phyloP scores from a whole-genome alignment of 1,140 invertebrate genomes.

The Stegodyphus dumicola region DNA sequence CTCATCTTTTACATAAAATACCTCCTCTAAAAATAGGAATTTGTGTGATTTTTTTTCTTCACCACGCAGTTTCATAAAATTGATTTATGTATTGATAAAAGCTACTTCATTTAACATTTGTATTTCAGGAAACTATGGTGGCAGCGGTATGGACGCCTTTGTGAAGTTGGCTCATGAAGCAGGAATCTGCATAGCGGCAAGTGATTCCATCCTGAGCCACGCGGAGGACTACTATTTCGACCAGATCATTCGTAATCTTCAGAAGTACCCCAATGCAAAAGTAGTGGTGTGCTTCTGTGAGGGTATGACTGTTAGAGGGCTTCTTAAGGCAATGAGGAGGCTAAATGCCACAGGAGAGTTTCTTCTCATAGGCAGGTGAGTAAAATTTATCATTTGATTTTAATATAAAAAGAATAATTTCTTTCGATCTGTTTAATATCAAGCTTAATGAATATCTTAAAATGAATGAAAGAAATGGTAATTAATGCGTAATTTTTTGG shows the following conservation, averaged over 20 bases:
- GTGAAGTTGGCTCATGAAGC: slow-evolving; percentile 75
- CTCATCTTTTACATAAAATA: no score
- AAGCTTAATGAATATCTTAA: no score
- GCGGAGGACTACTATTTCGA: slow-evolving; percentile 71
- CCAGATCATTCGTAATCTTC: slow-evolving; percentile 72
- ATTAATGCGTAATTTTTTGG: no score
- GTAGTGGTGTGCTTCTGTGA: slow-evolving; percentile 89
- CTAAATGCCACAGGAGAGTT: slow-evolving; percentile 75
- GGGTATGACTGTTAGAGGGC: slow-evolving; percentile 77
- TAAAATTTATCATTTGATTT: not conserved
- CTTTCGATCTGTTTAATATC: no score
- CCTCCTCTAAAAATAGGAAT: no score
- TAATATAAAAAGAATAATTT: no score
- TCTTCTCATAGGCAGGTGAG: slow-evolving; percentile 78
- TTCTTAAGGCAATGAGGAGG: slow-evolving; percentile 77
- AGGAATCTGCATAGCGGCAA: slow-evolving; percentile 80
- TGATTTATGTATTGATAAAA: no score
- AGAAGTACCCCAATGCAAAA: slow-evolving; percentile 73
- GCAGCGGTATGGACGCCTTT: slow-evolving; percentile 83
- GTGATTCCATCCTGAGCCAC: slow-evolving; percentile 76
- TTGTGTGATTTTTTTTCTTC: no score
- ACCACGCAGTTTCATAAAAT: no score
- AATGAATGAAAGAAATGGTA: no score
- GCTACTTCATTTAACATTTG: not conserved
- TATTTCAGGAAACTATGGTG: slow-evolving; percentile 81